Conservation (phyloP, 2,888 invertebrate genomes). For the Vanessa cardui region DNA sequence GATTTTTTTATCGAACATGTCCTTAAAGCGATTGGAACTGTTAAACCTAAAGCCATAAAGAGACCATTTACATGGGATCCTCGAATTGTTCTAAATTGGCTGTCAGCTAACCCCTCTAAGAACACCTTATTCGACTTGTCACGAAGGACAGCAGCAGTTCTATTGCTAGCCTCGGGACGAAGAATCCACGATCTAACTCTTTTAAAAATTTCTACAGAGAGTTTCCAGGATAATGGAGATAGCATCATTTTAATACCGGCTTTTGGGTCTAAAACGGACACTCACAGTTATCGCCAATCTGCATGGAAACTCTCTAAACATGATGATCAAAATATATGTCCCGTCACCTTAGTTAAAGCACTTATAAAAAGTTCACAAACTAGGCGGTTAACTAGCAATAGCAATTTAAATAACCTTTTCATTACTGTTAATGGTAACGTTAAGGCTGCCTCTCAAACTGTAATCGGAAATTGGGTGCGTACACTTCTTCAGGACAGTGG, state of each 20-base stretch:
- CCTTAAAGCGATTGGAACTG: constrained; percentile 19
- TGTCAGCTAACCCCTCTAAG: constrained; percentile 6
- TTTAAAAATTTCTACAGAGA: constrained; percentile 14
- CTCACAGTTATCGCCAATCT: too few relatives aligned
- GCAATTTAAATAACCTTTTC: constrained; percentile 12
- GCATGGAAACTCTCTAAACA: too few relatives aligned
- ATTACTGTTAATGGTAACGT: not conserved
- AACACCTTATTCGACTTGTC: constrained; percentile 20
- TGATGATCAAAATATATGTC: too few relatives aligned
- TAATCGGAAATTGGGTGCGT: constrained; percentile 15
- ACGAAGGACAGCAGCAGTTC: constrained; percentile 23
- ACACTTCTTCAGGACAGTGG: constrained; percentile 15
- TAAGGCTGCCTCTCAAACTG: constrained; percentile 10
- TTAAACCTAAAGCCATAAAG: constrained; percentile 19
- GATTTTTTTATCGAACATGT: constrained; percentile 23
- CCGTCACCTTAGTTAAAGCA: too few relatives aligned
- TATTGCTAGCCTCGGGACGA: constrained; percentile 28
- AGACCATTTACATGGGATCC: constrained; percentile 20
- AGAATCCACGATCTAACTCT: constrained; percentile 31
- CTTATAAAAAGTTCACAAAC: not conserved
- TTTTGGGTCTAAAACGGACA: too few relatives aligned
- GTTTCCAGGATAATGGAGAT: constrained; percentile 6
- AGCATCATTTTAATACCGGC: not conserved
- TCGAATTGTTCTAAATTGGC: constrained; percentile 19
- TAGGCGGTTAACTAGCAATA: not conserved